Evolutionary conservation across 2,797 vertebrate species (phyloP).

Genomic region (Gallinago solitaria): DNA sequence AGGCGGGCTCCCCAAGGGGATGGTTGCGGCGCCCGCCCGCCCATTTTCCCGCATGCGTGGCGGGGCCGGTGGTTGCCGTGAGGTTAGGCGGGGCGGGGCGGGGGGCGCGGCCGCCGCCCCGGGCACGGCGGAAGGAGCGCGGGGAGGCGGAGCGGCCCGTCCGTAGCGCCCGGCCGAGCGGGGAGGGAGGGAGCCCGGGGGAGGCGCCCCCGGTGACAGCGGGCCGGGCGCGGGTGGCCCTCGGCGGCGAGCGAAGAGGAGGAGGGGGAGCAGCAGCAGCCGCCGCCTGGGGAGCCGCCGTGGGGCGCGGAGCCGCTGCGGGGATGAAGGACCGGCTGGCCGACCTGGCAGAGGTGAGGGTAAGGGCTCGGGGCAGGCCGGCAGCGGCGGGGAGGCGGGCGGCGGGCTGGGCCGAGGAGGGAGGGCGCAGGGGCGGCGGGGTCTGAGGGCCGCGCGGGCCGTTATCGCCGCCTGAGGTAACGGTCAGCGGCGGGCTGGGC

Average conservation of each 20-base stretch:
- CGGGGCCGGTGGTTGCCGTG: not conserved
- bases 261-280: too few species aligned
- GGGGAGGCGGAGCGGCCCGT: not conserved
- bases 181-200: too few species aligned
- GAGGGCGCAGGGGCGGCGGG: not conserved
- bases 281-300: not conserved
- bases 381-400: not conserved
- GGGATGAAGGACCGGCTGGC: constrained; percentile 83
- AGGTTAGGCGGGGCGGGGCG: not conserved
- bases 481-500: not conserved
- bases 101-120: not conserved
- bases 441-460: not conserved
- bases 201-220: not conserved
- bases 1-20: not conserved
- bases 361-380: too few species aligned
- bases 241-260: not conserved
- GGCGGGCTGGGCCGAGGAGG: not conserved
- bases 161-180: not conserved
- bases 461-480: not conserved
- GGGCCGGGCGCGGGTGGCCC: not conserved
- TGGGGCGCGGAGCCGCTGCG: not conserved
- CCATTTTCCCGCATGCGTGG: constrained; percentile 39
- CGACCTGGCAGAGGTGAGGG: constrained; percentile 76
- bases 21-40: not conserved
- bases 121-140: not conserved